Base-by-base conservation (phyloP, 1,140 invertebrate genomes). In the Scaptomyza montana region DNA sequence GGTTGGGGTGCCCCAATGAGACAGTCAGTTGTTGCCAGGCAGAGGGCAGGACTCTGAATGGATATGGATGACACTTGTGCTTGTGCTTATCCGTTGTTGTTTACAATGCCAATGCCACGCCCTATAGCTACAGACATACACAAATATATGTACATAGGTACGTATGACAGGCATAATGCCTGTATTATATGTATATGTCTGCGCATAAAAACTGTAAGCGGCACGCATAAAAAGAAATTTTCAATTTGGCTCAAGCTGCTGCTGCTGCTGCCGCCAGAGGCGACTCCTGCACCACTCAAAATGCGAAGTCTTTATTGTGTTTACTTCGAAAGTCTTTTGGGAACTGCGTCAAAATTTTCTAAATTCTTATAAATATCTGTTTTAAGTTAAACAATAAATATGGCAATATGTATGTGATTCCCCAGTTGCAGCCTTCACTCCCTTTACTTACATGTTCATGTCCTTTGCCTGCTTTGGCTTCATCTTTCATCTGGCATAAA, bases 331-430 rank as follows among this genome's bases (percentile, higher is more conserved):
- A 9, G 64, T 73, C 53, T 70, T 49, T 41, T 50, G 71, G 75
- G 72, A 82, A 56, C 45, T 57, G 51, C 39, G 63, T 71, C 79
- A 36, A 9, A 36, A 70, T 78, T 81, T 71, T 60, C 70, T 65
- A 62, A 79, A 84, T 79, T 79, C 77, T 71, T 43, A 54, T 33
- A 75, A 75, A 71, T 63, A 63, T 78, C 57, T 45, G 60, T 69
- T 76, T 72, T 78, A 64, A 78, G 87, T 86, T 86, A 78, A 85
- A 78, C 81, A 85, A 85, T 81, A 87, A 85, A 87, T 85, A 81
- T 19, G 28, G 47, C 28, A 25, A 68, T 67, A 69, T 47, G 59
- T 61, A 69, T 47, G 59, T 61, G 19, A 21, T 28, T 55, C 30
- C 30, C 66, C 59, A 62, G 59, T 16, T 41, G 53, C 36, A 39